phyloP scores from a whole-genome alignment of 2,113 vertebrate genomes.

The Steatornis caripensis region DNA sequence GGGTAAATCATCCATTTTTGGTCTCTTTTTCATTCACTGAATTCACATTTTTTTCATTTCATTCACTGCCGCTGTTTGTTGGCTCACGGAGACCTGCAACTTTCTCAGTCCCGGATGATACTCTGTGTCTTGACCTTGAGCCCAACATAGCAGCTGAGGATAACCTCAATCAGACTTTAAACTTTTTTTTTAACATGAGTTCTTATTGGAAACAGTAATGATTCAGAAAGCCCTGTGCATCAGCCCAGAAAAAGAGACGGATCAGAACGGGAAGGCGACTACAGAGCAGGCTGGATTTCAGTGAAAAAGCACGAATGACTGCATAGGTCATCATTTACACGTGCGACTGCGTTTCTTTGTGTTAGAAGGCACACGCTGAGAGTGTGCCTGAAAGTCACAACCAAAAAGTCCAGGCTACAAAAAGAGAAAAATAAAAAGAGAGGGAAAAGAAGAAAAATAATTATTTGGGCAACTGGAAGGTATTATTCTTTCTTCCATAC shows the following conservation, averaged over 20 bases:
- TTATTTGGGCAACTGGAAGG: slow-evolving; percentile 61
- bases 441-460: background rate
- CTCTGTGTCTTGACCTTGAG: background rate
- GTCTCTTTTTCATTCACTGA: background rate
- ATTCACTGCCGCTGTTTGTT: background rate
- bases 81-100: background rate
- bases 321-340: background rate
- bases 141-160: background rate
- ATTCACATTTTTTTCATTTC: too few species aligned
- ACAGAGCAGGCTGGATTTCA: background rate
- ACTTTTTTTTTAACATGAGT: background rate
- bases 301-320: background rate
- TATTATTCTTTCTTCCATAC: slow-evolving; percentile 30
- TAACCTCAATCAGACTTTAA: background rate
- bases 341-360: background rate
- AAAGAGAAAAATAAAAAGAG: background rate
- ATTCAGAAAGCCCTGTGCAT: background rate
- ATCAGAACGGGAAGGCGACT: background rate
- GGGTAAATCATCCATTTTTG: background rate
- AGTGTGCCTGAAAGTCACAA: background rate
- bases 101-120: rapidly evolving
- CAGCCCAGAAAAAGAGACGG: background rate
- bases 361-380: background rate
- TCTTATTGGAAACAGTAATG: background rate
- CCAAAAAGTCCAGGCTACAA: background rate